Base-by-base conservation (phyloP, 1,140 invertebrate species). In the Pogonomyrmex barbatus region DNA sequence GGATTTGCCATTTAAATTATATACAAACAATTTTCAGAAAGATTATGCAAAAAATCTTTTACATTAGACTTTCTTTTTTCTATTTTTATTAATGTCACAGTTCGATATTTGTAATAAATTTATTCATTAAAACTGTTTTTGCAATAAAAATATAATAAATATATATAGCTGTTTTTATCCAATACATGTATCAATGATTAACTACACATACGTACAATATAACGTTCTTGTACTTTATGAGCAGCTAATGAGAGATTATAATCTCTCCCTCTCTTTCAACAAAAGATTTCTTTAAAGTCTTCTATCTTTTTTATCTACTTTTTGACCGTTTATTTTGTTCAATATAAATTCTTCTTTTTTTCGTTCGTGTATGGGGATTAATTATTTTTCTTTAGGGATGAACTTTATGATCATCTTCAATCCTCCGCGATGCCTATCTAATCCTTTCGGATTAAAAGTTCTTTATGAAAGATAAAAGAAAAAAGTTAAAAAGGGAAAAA, bases 161-260 rank as follows among this genome's bases (percentile, higher is more conserved):
- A 58, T n/a, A 3, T 45, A 24, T 0, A 50, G 10, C 52, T 67
- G 52, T 4, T 54, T 82, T 42, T 47, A 30, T 17, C 4, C 17
- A 52, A 17, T 1, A 10, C 30, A 14, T 42, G 50, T 78, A 78
- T 42, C 39, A 68, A 36, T 83, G 62, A 90, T 86, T 85, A 71
- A 88, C 89, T 67, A 81, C 86, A 77, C 60, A 24, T 24, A 24
- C 24, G 24, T 24, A 24, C 24, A 24, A 24, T 24, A 24, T 24
- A 24, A 24, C 0, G 0, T 24, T 24, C 24, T 24, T 24, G n/a
- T 52, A 42, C 70, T 83, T 91, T 90, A 67, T 60, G 17, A 70
- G 52, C 56, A 33, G 45, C 52, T 88, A 90, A 91, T 88, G 73
- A 68, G 47, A 70, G 60, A 89, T 88, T 75, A 85, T 81, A 88